Evolutionary conservation across 35 echinoderm and acorn worm genomes (phyloP), one percentile per base, ranked within the genome.

Genomic region (Lytechinus variegatus): DNA sequence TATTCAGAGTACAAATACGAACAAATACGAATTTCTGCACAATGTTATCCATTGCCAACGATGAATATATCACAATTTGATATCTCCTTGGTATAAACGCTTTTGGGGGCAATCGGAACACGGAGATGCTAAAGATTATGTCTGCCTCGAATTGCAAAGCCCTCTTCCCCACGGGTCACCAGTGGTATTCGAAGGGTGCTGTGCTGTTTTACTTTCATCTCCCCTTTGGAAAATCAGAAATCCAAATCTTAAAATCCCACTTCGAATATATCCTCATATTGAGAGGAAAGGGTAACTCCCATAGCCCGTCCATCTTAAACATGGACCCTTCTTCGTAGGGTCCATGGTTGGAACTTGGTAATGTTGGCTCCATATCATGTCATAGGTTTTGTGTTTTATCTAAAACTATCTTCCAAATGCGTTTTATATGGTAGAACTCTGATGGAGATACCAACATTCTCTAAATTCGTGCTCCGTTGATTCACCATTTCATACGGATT

Each of bases 161-260:
- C 54, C 52, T 57, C 53, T 21, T 57, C 54, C 92, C 92, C 92
- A 93, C 55, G 54, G 92, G 92, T 93, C 92, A 57, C 92, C 92
- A 24, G 56, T 93, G 92, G 92, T 54, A 93, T 93, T 93, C 54
- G 53, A 54, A 54, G 92, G 53, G 52, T 57, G 92, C 92, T 93
- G 92, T 93, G 92, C 92, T 57, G 52, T 27, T 93, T 57, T n/a
- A 27, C 54, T 28, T 54, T 93, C 92, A 27, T 93, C 92, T 28
- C 92, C 92, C 92, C 92, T 93, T 93, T 57, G 92, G 92, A 93
- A 57, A 93, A 93, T 57, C 66, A 79, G n/a, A 79, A 79, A 44
- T 44, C 33, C 33, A 44, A 44, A 44, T 44, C 33, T 44, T 44
- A 2, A 44, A 44, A 44, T 44, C 33, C 33, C 33, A 44, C 66